Conservation (phyloP, 2,113 vertebrate species). For the Sceloporus tristichus region DNA sequence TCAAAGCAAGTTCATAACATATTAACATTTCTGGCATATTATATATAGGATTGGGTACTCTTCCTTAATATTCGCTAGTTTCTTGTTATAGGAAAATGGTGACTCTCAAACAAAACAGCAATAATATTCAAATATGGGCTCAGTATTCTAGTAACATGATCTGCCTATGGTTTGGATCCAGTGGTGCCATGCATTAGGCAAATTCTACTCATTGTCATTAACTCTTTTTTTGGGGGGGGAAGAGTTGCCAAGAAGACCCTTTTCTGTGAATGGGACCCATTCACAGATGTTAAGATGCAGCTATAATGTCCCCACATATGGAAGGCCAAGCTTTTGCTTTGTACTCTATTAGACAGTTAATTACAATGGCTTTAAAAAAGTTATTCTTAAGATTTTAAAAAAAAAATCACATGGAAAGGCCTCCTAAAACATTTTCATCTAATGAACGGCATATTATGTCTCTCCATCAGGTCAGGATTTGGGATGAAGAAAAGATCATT, state of each 20-base stretch:
- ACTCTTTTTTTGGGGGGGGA: neutral
- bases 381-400: neutral
- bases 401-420: conserved; percentile 35
- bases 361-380: neutral
- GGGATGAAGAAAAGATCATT: conserved; percentile 35
- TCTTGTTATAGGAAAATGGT: neutral
- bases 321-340: neutral
- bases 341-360: neutral
- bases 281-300: neutral
- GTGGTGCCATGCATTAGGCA: neutral
- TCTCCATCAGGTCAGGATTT: conserved; percentile 46
- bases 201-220: neutral
- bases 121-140: neutral
- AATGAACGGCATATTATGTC: conserved; percentile 9
- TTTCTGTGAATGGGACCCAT: neutral
- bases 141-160: neutral
- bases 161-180: neutral
- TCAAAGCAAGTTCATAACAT: neutral
- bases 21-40: neutral
- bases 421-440: conserved; percentile 32
- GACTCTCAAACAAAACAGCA: neutral
- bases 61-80: too few relatives aligned
- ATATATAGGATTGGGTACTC: neutral
- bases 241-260: neutral
- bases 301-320: neutral